These are phyloP conservation scores for Biston stratarius DNA, from an alignment of 2,888 invertebrate species.

Conservation along the genomic window DNA sequence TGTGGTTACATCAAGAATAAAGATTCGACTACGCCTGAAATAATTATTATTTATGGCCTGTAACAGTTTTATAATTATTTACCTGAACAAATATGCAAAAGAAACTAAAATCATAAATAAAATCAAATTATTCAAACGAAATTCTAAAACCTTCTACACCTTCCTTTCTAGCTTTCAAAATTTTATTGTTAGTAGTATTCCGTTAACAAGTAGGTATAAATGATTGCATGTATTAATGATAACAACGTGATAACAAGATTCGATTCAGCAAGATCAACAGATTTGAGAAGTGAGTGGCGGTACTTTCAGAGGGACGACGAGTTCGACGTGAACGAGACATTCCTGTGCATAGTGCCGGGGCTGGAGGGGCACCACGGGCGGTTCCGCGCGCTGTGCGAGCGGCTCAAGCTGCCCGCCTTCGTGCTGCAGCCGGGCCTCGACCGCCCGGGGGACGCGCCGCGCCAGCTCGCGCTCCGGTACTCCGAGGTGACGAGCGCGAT, in stretches of 20 bases:
- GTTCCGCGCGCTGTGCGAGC: slow-evolving; percentile 57
- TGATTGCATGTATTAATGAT: too few species aligned
- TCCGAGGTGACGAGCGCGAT: slow-evolving; percentile 41
- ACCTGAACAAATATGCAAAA: too few species aligned
- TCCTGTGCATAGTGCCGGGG: slow-evolving; percentile 64
- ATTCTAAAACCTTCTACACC: too few species aligned
- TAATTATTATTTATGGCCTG: too few species aligned
- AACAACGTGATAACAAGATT: not conserved
- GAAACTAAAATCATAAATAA: too few species aligned
- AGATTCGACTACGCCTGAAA: too few species aligned
- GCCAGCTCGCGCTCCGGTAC: slow-evolving; percentile 54
- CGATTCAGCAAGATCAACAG: not conserved
- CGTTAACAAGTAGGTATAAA: too few species aligned
- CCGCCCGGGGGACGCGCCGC: slow-evolving; percentile 48
- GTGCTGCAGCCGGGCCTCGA: slow-evolving; percentile 62
- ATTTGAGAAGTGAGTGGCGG: not conserved
- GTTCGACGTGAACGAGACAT: slow-evolving; percentile 49
- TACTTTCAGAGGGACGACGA: slow-evolving; percentile 59
- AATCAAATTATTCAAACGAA: too few species aligned
- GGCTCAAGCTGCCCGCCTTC: slow-evolving; percentile 60
- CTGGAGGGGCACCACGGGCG: slow-evolving; percentile 59
- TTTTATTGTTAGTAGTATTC: too few species aligned
- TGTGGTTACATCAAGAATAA: too few species aligned
- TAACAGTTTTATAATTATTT: too few species aligned
- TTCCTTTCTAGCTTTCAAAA: too few species aligned